Conservation (phyloP, 2,113 vertebrate species). For the Bathybates hornii region DNA sequence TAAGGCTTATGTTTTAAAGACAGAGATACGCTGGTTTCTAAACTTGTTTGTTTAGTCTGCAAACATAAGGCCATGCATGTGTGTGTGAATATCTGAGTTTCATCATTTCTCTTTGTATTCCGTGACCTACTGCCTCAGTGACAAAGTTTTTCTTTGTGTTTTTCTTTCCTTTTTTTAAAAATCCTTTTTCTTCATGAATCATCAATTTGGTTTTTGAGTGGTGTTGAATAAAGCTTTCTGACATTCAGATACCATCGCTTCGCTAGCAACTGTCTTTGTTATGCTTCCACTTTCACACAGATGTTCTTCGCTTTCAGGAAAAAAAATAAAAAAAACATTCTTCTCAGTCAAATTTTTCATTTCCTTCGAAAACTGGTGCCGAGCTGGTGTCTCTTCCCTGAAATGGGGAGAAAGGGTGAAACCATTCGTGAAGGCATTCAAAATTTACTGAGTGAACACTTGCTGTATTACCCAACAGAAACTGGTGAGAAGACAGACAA, state of each 20-base stretch:
- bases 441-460: constrained; percentile 1
- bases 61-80: constrained; percentile 4
- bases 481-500: not conserved
- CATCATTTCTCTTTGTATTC: constrained; percentile 39
- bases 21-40: constrained; percentile 43
- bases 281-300: not conserved
- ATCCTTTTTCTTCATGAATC: constrained; percentile 16
- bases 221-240: not conserved
- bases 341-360: not conserved
- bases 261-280: not conserved
- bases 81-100: constrained; percentile 1
- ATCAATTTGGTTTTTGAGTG: constrained; percentile 8
- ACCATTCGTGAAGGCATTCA: constrained; percentile 16
- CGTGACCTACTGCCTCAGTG: constrained; percentile 11
- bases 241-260: not conserved
- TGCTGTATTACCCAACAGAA: not conserved
- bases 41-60: constrained; percentile 33
- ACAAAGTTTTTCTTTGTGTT: constrained; percentile 13
- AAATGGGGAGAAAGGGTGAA: constrained; percentile 39
- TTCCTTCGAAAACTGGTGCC: constrained; percentile 43
- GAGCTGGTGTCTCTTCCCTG: constrained; percentile 35
- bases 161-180: not conserved
- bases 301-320: not conserved
- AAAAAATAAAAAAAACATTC: not conserved
- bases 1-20: constrained; percentile 50